Conservation (phyloP, 2,113 vertebrate genomes). For the Panurus biarmicus region DNA sequence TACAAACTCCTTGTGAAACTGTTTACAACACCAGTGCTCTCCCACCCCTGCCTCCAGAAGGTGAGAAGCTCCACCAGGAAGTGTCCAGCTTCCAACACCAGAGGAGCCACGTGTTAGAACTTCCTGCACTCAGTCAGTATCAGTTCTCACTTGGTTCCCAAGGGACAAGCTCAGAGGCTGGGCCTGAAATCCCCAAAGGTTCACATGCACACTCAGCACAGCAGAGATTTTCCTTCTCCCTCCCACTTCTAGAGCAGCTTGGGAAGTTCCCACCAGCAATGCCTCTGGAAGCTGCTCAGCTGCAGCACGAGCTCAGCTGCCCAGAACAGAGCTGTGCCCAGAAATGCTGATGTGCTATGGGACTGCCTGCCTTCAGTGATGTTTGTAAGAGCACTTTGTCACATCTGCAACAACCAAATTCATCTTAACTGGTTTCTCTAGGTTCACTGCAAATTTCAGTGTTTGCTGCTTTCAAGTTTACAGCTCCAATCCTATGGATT, state of each 20-base stretch:
- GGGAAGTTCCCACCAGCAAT: not conserved
- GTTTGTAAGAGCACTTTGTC: not conserved
- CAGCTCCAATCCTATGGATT: not conserved
- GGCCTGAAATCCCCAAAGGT: not conserved
- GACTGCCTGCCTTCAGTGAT: not conserved
- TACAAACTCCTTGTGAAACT: not conserved
- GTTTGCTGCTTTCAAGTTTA: not conserved
- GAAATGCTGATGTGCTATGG: rapidly evolving
- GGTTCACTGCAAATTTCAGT: not conserved
- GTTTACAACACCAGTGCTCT: not conserved
- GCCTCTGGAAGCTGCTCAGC: not conserved
- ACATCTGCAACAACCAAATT: not conserved
- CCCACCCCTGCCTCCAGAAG: not conserved
- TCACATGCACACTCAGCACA: not conserved
- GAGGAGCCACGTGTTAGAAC: not conserved
- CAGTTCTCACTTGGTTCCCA: not conserved
- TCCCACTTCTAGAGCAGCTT: not conserved
- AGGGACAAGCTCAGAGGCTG: rapidly evolving
- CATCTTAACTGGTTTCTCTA: not conserved
- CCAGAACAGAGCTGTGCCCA: not conserved
- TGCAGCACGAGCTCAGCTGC: not conserved
- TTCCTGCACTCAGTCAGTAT: not conserved
- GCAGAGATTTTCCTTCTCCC: not conserved
- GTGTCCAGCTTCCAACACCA: not conserved
- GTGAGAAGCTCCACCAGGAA: not conserved